A percentile compares a stretch with the other conserved stretches of the same genome.
Conservation (phyloP, 2,797 vertebrate species). For the Menidia menidia region DNA sequence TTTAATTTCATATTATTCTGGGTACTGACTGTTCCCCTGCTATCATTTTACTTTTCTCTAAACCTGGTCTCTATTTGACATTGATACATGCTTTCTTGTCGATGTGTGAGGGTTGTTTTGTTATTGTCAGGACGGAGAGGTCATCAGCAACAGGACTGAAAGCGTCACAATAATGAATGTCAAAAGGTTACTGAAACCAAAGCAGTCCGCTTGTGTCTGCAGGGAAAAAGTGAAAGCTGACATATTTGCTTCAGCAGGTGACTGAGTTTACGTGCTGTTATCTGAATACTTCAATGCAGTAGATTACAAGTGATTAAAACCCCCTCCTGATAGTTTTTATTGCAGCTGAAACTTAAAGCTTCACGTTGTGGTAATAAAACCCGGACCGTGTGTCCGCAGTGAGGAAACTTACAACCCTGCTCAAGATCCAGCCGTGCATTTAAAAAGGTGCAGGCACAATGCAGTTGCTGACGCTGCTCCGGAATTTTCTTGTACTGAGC, state of each 20-base stretch:
- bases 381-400: not conserved
- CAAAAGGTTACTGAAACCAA: not conserved
- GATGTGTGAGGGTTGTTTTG: not conserved
- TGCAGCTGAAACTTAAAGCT: constrained; percentile 3
- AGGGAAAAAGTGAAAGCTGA: too few species aligned
- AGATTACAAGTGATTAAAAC: not conserved
- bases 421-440: not conserved
- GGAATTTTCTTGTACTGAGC: not conserved
- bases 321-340: not conserved
- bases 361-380: not conserved
- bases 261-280: not conserved
- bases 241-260: not conserved
- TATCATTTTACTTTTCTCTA: too few species aligned
- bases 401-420: not conserved
- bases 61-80: not conserved
- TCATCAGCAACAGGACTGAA: too few species aligned
- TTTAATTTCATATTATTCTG: too few species aligned
- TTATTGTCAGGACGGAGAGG: too few species aligned
- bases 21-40: too few species aligned
- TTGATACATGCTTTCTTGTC: not conserved
- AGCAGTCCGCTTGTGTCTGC: not conserved
- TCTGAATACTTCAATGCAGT: too few species aligned
- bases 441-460: not conserved
- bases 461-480: constrained; percentile 1
- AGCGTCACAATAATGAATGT: too few species aligned